Conservation (phyloP, 1,140 invertebrate genomes). For the Brachionus rotundiformis region DNA sequence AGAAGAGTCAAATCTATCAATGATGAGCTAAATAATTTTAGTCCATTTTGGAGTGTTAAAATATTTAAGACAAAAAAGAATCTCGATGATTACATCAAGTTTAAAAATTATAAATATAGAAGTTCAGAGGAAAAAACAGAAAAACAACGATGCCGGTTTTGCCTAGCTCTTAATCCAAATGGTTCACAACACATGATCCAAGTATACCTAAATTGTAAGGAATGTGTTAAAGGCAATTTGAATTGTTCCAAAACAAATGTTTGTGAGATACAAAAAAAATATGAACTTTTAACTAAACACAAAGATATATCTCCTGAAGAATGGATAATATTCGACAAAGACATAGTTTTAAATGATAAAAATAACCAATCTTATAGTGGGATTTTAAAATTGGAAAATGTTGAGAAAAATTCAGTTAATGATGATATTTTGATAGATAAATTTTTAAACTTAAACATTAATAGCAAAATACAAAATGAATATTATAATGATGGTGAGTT, state of each 20-base stretch:
- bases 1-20: neutral
- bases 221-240: neutral
- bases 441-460: neutral
- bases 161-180: neutral
- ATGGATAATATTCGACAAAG: neutral
- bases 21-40: neutral
- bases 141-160: neutral
- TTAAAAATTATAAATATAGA: neutral
- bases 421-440: neutral
- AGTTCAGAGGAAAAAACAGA: neutral
- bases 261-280: neutral
- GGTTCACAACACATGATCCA: neutral
- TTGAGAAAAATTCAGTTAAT: neutral
- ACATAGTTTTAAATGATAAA: neutral
- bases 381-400: neutral
- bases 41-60: neutral
- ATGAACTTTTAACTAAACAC: neutral
- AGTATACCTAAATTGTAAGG: neutral
- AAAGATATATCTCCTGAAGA: neutral
- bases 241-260: neutral
- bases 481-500: neutral
- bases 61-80: neutral
- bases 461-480: neutral
- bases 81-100: neutral
- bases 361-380: too few species aligned